A percentile compares a stretch with the other conserved stretches of the same genome.
Evolutionary conservation across 2,797 vertebrate species (phyloP).

Genomic region (Mus minutoides): DNA sequence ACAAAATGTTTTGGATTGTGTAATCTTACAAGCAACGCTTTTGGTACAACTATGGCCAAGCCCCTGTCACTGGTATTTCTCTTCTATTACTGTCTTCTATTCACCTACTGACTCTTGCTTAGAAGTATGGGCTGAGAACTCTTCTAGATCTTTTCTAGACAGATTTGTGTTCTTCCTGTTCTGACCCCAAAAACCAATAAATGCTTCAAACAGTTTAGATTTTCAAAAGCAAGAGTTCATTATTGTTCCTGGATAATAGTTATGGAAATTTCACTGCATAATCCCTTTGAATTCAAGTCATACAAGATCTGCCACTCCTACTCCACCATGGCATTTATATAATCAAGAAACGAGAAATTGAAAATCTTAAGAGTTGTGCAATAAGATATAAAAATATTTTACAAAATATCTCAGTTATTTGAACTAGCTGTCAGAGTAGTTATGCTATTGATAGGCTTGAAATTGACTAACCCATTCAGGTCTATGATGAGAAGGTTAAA

Average conservation of each 20-base stretch:
- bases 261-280: not conserved
- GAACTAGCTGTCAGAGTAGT: not conserved
- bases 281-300: not conserved
- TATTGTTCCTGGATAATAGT: not conserved
- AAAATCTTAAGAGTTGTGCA: not conserved
- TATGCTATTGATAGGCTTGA: not conserved
- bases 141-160: not conserved
- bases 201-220: not conserved
- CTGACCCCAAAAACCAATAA: slow-evolving; percentile 22
- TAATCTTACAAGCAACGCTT: not conserved
- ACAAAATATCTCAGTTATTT: not conserved
- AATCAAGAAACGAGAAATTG: not conserved
- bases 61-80: not conserved
- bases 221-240: slow-evolving; percentile 42
- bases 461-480: not conserved
- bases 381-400: not conserved
- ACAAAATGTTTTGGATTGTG: not conserved
- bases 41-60: not conserved
- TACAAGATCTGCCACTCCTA: not conserved
- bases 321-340: not conserved
- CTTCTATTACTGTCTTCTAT: not conserved
- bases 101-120: not conserved
- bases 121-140: not conserved
- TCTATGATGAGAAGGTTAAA: not conserved
- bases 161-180: not conserved